phyloP scores from a whole-genome alignment of 1,140 invertebrate genomes.

The Leptonema lineaticorne region DNA sequence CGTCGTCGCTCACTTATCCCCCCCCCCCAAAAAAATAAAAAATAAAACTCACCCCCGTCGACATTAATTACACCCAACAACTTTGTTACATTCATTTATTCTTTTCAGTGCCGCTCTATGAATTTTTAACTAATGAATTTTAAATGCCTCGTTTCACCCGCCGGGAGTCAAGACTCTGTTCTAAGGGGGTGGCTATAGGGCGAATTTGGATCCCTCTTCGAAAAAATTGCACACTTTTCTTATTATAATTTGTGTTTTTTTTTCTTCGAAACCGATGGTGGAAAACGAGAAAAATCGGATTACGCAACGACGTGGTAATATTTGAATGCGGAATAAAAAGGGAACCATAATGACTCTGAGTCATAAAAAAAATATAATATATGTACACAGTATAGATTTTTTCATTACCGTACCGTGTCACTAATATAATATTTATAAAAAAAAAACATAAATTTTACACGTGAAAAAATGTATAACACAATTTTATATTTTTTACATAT shows the following conservation, averaged over 20 bases:
- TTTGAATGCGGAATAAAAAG: slow-evolving; percentile 38
- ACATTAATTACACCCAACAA: slow-evolving; percentile 43
- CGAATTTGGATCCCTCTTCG: not conserved
- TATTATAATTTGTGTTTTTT: slow-evolving; percentile 41
- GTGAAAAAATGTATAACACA: no score
- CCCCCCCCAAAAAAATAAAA: no score
- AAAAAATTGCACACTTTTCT: no score
- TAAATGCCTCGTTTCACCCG: slow-evolving; percentile 41
- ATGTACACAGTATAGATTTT: slow-evolving; percentile 36
- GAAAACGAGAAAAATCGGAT: slow-evolving; percentile 42
- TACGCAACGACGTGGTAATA: slow-evolving; percentile 38
- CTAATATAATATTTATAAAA: not conserved
- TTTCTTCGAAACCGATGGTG: slow-evolving; percentile 39
- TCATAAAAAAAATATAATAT: slow-evolving; percentile 30
- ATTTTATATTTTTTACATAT: no score
- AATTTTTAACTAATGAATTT: slow-evolving; percentile 44
- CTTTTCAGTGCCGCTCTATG: slow-evolving; percentile 42
- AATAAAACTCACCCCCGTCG: slow-evolving; percentile 21
- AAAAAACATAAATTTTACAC: no score
- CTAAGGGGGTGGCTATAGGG: no score
- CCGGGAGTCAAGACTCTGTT: no score
- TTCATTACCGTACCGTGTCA: slow-evolving; percentile 25
- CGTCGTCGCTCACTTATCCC: not conserved
- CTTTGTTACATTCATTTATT: slow-evolving; percentile 43
- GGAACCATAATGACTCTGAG: slow-evolving; percentile 30